Evolutionary conservation across 2,888 invertebrate species (phyloP).

Genomic region (Tribolium freemani): DNA sequence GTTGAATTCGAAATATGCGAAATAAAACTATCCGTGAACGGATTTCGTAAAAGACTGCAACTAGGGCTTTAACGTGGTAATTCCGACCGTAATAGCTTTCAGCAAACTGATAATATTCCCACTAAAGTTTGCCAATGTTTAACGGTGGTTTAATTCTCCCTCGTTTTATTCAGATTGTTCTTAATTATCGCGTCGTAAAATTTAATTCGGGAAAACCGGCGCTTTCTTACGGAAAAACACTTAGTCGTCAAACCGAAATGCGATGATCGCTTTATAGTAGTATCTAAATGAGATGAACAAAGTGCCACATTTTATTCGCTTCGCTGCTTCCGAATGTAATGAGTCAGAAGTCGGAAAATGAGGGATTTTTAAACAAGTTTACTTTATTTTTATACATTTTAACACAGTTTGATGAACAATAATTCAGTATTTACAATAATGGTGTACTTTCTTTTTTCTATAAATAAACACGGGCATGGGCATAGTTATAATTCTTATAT

Average conservation of each 20-base stretch:
- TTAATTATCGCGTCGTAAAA: slow-evolving; percentile 3
- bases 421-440: slow-evolving; percentile 36
- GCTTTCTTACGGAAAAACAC: neutral
- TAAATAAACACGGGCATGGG: slow-evolving; percentile 45
- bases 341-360: neutral
- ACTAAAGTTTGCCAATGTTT: slow-evolving; percentile 1
- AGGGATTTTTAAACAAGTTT: slow-evolving; percentile 25
- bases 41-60: neutral
- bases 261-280: slow-evolving; percentile 18
- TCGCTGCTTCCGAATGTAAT: neutral
- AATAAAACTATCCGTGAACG: neutral
- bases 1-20: neutral
- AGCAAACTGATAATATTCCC: neutral
- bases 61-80: neutral
- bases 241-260: neutral
- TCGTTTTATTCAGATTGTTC: neutral
- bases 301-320: slow-evolving; percentile 2
- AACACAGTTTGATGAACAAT: slow-evolving; percentile 42
- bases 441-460: slow-evolving; percentile 15
- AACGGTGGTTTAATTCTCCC: slow-evolving; percentile 3
- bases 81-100: neutral
- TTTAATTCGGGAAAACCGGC: neutral
- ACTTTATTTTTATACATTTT: slow-evolving; percentile 39
- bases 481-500: slow-evolving; percentile 32
- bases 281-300: slow-evolving; percentile 29